Conservation (phyloP, 1,140 invertebrate genomes). For the Heliconius eleuchia region DNA sequence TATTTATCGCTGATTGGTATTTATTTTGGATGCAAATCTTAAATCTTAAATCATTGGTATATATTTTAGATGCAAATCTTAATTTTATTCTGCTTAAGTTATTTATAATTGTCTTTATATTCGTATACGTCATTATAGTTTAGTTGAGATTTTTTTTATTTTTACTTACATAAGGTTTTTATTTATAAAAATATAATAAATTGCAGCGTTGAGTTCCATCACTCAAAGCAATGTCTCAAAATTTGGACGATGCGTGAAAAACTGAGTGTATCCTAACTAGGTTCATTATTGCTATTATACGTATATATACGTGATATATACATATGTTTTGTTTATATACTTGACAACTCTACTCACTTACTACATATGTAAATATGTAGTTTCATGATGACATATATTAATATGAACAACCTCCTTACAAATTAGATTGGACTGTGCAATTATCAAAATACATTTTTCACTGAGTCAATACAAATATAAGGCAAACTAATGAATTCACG, state of each 20-base stretch:
- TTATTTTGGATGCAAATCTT: not conserved
- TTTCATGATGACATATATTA: no score
- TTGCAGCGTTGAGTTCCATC: no score
- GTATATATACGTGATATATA: no score
- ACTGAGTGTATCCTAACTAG: no score
- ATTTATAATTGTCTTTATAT: not conserved
- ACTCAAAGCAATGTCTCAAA: no score
- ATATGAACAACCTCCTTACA: not conserved
- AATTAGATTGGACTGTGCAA: not conserved
- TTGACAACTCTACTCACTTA: not conserved
- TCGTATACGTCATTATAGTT: not conserved
- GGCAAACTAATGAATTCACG: constrained; percentile 7
- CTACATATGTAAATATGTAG: not conserved
- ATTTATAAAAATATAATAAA: no score
- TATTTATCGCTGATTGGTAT: not conserved
- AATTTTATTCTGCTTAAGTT: not conserved
- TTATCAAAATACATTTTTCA: not conserved
- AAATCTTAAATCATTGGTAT: not conserved
- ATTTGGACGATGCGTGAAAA: no score
- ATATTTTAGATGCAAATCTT: not conserved
- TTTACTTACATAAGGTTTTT: no score
- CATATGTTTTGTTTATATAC: no score
- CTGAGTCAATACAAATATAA: not conserved
- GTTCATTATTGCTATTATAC: no score
- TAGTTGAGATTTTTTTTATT: not conserved